Evolutionary conservation across 92 coral and sea anemone genomes (phyloP), one percentile per base, ranked within the genome.

Genomic region (Siderastrea siderea): DNA sequence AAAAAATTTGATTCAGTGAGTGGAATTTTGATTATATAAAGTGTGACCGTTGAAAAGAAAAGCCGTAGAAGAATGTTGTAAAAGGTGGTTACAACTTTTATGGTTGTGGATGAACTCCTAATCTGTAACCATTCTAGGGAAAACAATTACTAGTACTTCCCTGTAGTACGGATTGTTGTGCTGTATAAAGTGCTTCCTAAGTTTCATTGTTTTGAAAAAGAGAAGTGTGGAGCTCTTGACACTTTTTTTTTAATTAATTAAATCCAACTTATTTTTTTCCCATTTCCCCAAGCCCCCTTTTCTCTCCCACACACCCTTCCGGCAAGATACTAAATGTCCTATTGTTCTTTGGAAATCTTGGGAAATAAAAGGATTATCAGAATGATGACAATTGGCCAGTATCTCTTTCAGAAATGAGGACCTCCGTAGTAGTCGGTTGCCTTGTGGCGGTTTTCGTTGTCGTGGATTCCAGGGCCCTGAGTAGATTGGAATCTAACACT

Each of bases 381-480:
- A 26, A 26, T 26, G 0, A 26, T 52, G 9, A 52, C 57, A 8
- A 52, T 52, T 52, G 6, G 7, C 68, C 45, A 2, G 10, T 8
- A 10, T 67, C 58, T 17, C 4, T 62, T 49, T 47, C 16, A 79
- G 83, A 79, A 53, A 79, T 79, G 83, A 64, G 17, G 17, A 63
- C 50, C 0, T 79, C 60, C 52, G 60, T 65, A 2, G 59, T 63
- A 1, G 52, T 79, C 53, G 71, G 83, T 16, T 87, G 86, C 63
- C 43, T 87, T 17, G 45, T 87, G 66, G 86, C 86, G 1, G 72
- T 60, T 6, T 48, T 79, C 47, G 72, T 64, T 64, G 83, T 10
- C 10, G 83, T 79, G 2, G 83, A 79, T 11, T 79, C 83, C 72
- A 79, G 83, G 62, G 83, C 72, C 44, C 83, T 79, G 3, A 62